phyloP scores from a whole-genome alignment of 2,113 vertebrate genomes.

The Dasyprocta punctata region DNA sequence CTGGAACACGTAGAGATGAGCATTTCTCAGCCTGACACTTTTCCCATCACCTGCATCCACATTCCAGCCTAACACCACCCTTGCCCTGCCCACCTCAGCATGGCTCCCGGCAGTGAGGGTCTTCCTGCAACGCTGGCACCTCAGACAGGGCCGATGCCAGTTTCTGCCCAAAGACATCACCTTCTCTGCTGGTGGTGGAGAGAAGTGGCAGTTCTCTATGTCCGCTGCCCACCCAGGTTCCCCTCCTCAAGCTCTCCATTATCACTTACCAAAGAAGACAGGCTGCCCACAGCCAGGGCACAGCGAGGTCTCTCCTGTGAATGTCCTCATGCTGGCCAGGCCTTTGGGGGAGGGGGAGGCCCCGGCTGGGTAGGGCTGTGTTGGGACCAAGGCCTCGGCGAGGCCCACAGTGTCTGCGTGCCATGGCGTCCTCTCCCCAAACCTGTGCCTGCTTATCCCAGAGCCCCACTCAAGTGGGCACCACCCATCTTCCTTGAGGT shows the following conservation, averaged over 20 bases:
- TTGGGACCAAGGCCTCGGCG: conserved; percentile 1
- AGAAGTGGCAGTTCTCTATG: not conserved
- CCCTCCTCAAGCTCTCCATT: not conserved
- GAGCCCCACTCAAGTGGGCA: not conserved
- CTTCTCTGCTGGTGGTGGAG: conserved; percentile 78
- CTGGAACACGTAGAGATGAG: conserved; percentile 76
- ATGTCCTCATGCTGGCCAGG: conserved; percentile 75
- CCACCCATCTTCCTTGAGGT: not conserved
- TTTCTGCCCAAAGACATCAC: conserved; percentile 86
- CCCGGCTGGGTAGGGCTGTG: conserved; percentile 46
- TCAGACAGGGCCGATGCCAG: conserved; percentile 88
- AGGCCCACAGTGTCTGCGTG: not conserved
- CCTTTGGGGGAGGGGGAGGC: conserved; percentile 69
- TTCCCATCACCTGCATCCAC: not conserved
- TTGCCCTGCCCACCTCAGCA: conserved; percentile 81
- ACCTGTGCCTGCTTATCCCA: not conserved
- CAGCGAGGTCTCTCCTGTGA: conserved; percentile 85
- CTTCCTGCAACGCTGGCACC: conserved; percentile 87
- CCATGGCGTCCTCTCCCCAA: not conserved
- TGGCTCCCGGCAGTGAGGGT: conserved; percentile 87
- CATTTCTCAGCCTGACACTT: conserved; percentile 18
- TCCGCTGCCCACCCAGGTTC: not conserved
- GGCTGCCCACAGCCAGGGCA: conserved; percentile 86
- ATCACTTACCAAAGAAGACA: conserved; percentile 87
- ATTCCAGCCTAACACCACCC: not conserved